Percentiles rank a stretch among this genome's conserved stretches.
Evolutionary conservation across 2,113 vertebrate species (phyloP).

Genomic region (Etheostoma cragini): DNA sequence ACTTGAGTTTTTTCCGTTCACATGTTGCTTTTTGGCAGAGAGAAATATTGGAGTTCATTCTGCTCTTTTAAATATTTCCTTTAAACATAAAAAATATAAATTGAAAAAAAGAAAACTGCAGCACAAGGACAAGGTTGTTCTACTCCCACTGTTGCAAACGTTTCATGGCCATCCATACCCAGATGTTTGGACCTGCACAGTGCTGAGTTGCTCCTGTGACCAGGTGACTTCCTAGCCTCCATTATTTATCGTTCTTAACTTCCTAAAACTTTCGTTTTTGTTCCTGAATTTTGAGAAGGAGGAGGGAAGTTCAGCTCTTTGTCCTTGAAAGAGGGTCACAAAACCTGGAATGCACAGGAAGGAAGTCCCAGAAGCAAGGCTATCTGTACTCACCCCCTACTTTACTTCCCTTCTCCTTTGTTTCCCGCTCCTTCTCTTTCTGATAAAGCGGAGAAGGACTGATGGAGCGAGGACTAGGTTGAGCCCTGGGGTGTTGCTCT

Average conservation of each 20-base stretch:
- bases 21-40: neutral
- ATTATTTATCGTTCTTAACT: slow-evolving; percentile 66
- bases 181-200: slow-evolving; percentile 67
- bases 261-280: slow-evolving; percentile 51
- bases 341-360: slow-evolving; percentile 83
- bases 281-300: slow-evolving; percentile 55
- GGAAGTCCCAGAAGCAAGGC: slow-evolving; percentile 79
- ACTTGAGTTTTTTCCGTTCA: neutral
- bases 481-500: slow-evolving; percentile 42
- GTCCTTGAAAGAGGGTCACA: slow-evolving; percentile 83
- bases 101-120: neutral
- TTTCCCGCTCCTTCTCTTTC: slow-evolving; percentile 71
- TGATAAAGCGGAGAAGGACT: slow-evolving; percentile 73
- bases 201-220: slow-evolving; percentile 53
- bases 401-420: slow-evolving; percentile 72
- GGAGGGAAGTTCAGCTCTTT: slow-evolving; percentile 67
- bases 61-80: neutral
- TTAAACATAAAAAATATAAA: neutral
- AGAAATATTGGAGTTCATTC: neutral
- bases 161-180: slow-evolving; percentile 30
- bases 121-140: neutral
- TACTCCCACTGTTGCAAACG: neutral
- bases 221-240: slow-evolving; percentile 63
- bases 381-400: slow-evolving; percentile 75
- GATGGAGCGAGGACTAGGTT: slow-evolving; percentile 64